Percentiles rank a stretch among this genome's conserved stretches.
Evolutionary conservation across 2,888 invertebrate genomes (phyloP).

Genomic region (Rhabditoides inermis): DNA sequence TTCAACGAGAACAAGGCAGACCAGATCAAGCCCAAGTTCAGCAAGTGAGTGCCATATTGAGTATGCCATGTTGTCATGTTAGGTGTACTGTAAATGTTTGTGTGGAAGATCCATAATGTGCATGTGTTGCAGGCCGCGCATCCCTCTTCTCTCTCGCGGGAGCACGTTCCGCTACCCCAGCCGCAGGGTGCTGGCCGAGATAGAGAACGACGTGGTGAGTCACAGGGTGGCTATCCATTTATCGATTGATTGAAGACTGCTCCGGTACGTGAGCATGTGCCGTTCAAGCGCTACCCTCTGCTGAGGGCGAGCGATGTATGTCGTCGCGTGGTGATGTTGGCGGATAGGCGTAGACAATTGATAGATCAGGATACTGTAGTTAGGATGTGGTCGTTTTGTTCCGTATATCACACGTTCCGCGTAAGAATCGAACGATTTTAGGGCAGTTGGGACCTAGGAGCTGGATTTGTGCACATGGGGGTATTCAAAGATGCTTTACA

Average conservation of each 20-base stretch:
- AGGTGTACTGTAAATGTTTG: not conserved
- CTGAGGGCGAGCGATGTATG: no score
- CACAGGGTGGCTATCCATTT: not conserved
- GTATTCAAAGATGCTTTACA: no score
- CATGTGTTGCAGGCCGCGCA: conserved; percentile 27
- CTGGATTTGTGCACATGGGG: no score
- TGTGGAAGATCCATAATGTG: not conserved
- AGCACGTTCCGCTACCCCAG: conserved; percentile 47
- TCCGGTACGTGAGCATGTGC: conserved; percentile 2
- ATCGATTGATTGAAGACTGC: conserved; percentile 1
- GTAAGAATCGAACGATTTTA: no score
- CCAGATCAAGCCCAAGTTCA: conserved; percentile 39
- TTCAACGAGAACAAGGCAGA: conserved; percentile 63
- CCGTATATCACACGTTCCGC: no score
- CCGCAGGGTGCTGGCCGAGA: conserved; percentile 39
- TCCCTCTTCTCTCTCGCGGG: conserved; percentile 40
- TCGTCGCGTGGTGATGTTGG: no score
- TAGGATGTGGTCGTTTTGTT: no score
- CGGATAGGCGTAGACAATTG: no score
- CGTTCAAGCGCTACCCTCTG: no score
- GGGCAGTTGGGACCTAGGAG: no score
- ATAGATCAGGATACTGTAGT: no score
- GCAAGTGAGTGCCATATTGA: conserved; percentile 22
- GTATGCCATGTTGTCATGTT: not conserved
- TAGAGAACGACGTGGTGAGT: conserved; percentile 13